Evolutionary conservation across 2,888 invertebrate species (phyloP), one percentile per base, ranked within the genome.

Genomic region (Hololepta plana): DNA sequence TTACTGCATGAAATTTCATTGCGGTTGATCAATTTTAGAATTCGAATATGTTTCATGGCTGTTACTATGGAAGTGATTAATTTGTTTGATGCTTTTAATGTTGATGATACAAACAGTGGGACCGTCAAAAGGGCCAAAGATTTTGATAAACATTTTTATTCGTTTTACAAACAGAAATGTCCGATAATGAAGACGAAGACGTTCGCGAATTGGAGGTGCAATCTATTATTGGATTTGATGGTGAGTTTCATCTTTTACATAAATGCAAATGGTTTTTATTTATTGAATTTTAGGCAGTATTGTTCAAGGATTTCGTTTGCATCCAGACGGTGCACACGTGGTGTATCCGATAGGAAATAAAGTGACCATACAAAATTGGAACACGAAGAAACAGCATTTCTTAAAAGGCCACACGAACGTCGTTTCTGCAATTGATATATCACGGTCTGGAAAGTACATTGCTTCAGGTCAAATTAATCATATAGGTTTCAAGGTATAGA

Each of bases 391-490:
- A 40, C 84, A 84, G 57, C 52, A 55, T 29, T 84, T 84, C 48
- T 60, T 87, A 13, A 65, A 67, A 12, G 85, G 84, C 0, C 87
- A 87, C 42, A 71, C 75, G 1, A 80, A 84, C 49, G 67, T 68
- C 14, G 72, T 87, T 24, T 75, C 81, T 0, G 67, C 80, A 2
- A 58, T 87, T 12, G 74, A 76, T 24, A 50, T 85, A 7, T 90
- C 91, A 6, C 59, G 62, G 1, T 57, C 53, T 38, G 84, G 91
- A 12, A 72, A 70, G 12, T 81, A 67, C 42, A 59, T 93, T 19
- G 91, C 84, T 4, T 87, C 90, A 0, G 91, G 91, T 0, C 88
- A 91, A 55, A 68, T 77, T 19, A 90, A 82, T 45, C 80, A 87
- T 45, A 80, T 85, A 51, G 91, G 91, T 3, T 90, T 88, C 49